Conservation (phyloP, 1,140 invertebrate species). For the Argopecten irradians region DNA sequence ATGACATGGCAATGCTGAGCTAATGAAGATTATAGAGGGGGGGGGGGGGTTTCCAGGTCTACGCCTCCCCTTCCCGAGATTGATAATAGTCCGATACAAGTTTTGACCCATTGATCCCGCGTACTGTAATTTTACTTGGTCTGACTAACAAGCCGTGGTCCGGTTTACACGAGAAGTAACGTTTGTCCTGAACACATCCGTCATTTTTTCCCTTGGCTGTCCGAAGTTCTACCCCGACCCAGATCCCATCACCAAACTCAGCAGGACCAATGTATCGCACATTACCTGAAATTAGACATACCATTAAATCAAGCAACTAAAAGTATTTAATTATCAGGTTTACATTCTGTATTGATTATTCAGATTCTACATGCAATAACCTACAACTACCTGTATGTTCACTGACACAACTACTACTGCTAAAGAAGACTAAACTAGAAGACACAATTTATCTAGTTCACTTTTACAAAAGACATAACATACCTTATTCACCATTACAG, state of each 20-base stretch:
- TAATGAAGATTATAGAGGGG: no score
- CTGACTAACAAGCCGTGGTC: constrained; percentile 78
- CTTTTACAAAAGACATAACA: no score
- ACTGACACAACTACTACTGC: no score
- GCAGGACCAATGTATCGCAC: constrained; percentile 79
- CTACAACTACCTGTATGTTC: no score
- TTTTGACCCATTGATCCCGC: constrained; percentile 80
- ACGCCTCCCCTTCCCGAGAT: constrained; percentile 38
- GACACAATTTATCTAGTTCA: no score
- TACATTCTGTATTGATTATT: no score
- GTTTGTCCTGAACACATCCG: constrained; percentile 77
- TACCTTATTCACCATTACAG: no score
- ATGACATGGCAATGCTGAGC: neutral
- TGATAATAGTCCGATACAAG: constrained; percentile 72
- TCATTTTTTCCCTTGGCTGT: constrained; percentile 79
- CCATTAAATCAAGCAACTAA: neutral
- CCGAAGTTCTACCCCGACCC: constrained; percentile 80
- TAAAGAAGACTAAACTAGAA: no score
- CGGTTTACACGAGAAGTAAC: constrained; percentile 79
- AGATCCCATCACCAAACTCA: constrained; percentile 79
- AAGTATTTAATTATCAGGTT: no score
- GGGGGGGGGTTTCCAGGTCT: no score
- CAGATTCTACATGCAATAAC: no score
- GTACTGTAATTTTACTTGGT: constrained; percentile 79
- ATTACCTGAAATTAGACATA: constrained; percentile 62